These are phyloP conservation scores for Petroica traversi DNA, from an alignment of 2,113 vertebrate species.

Conservation along the genomic window DNA sequence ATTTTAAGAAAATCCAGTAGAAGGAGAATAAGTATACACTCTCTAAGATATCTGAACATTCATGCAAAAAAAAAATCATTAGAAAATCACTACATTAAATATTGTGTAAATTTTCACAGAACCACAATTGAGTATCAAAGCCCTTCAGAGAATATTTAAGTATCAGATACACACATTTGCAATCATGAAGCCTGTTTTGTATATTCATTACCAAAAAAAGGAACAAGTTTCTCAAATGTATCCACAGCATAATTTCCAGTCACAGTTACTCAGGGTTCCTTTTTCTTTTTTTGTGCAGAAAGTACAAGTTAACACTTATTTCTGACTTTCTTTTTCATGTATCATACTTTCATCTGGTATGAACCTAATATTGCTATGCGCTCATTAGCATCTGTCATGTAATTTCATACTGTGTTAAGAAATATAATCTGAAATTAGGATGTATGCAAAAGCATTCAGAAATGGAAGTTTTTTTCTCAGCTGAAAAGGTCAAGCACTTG, in stretches of 20 bases:
- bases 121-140: not conserved
- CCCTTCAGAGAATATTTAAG: not conserved
- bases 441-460: not conserved
- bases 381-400: not conserved
- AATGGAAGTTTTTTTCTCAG: not conserved
- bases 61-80: not conserved
- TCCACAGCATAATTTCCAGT: not conserved
- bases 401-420: constrained; percentile 22
- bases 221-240: not conserved
- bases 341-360: not conserved
- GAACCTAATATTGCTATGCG: not conserved
- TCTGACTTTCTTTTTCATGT: not conserved
- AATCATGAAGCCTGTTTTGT: not conserved
- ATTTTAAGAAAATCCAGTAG: not conserved
- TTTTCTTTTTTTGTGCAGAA: not conserved
- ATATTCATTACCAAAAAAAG: not conserved
- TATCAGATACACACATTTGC: not conserved
- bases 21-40: not conserved
- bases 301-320: not conserved
- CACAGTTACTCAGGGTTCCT: not conserved
- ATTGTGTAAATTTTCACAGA: not conserved
- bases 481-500: constrained; percentile 24
- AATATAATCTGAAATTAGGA: constrained; percentile 1
- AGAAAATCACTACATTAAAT: not conserved
- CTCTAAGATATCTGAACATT: not conserved